Percentiles rank a stretch among this genome's conserved stretches.
These are phyloP conservation scores for Mormyrus proboscirostris DNA, from an alignment of 2,797 vertebrate genomes.

Conservation along the genomic window DNA sequence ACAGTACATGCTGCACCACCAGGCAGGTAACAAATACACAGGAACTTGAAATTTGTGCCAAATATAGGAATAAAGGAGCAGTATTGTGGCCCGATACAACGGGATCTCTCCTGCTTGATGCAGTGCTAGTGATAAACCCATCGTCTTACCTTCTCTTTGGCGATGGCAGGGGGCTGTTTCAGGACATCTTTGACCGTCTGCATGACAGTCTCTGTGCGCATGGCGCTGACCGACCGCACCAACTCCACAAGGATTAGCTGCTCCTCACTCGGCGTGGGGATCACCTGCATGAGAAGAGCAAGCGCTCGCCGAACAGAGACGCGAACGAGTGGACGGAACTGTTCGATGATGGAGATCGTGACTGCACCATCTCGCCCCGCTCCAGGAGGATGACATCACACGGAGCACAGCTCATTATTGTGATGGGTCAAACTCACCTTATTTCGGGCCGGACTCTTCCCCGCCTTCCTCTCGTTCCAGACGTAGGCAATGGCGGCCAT, in stretches of 20 bases:
- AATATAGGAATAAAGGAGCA: not conserved
- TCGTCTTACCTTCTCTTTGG: slow-evolving; percentile 83
- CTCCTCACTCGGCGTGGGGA: slow-evolving; percentile 85
- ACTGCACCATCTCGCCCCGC: not conserved
- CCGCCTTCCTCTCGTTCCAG: slow-evolving; percentile 92
- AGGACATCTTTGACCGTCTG: slow-evolving; percentile 97
- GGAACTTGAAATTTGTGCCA: not conserved
- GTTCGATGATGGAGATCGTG: not conserved
- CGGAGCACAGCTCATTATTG: not conserved
- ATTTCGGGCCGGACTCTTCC: slow-evolving; percentile 72
- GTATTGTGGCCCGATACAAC: not conserved
- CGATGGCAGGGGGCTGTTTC: slow-evolving; percentile 94
- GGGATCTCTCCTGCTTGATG: not conserved
- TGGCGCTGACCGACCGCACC: slow-evolving; percentile 93
- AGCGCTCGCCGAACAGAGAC: not conserved
- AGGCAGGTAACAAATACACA: not conserved
- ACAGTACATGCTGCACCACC: too few species aligned
- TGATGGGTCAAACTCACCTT: slow-evolving; percentile 61
- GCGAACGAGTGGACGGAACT: not conserved
- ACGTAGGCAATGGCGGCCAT: slow-evolving; percentile 99
- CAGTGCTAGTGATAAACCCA: not conserved
- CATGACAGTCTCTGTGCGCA: slow-evolving; percentile 94
- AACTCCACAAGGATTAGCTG: slow-evolving; percentile 91
- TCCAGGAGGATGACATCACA: not conserved
- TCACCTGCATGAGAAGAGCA: slow-evolving; percentile 65